Percentiles rank a stretch among this genome's conserved stretches.
Evolutionary conservation across 2,113 vertebrate species (phyloP).

Genomic region (Oxyura jamaicensis): DNA sequence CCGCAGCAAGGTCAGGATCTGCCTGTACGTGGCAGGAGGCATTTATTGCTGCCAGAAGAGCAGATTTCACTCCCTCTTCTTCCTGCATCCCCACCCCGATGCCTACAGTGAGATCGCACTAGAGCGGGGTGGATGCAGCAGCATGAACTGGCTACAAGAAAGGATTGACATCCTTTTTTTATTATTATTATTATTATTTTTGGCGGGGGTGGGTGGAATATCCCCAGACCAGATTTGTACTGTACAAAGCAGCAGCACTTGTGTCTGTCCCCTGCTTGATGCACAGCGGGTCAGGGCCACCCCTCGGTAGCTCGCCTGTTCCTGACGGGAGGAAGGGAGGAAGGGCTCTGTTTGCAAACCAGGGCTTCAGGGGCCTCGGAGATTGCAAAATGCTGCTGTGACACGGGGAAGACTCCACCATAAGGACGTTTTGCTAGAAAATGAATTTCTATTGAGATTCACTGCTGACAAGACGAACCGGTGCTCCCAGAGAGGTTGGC

Average conservation of each 20-base stretch:
- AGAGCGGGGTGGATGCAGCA: conserved; percentile 29
- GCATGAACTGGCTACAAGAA: background rate
- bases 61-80: conserved; percentile 10
- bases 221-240: background rate
- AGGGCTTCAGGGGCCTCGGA: background rate
- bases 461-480: background rate
- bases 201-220: background rate
- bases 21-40: conserved; percentile 37
- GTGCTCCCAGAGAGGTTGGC: background rate
- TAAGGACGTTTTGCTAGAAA: background rate
- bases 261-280: background rate
- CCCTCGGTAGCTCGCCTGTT: background rate
- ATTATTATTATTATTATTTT: background rate
- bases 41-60: conserved; percentile 60
- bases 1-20: conserved; percentile 20
- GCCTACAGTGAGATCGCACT: conserved; percentile 39
- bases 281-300: background rate
- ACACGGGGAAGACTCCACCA: background rate
- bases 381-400: background rate
- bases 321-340: background rate
- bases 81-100: conserved; percentile 37
- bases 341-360: background rate
- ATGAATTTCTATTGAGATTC: background rate
- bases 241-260: background rate
- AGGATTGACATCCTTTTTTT: background rate